phyloP scores from a whole-genome alignment of 2,888 invertebrate genomes.

The Stenurella melanura region DNA sequence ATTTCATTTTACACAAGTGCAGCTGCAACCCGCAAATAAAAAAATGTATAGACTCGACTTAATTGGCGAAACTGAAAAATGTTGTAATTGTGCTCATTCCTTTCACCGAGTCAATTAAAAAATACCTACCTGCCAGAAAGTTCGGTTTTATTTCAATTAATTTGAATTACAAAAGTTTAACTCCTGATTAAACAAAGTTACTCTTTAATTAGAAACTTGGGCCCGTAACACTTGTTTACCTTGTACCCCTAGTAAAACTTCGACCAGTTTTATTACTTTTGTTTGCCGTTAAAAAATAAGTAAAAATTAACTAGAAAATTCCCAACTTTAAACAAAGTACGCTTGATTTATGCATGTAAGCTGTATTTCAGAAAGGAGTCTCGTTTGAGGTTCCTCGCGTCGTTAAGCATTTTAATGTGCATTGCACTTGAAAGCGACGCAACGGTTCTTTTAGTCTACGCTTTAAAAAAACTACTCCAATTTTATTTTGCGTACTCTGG shows the following conservation, averaged over 20 bases:
- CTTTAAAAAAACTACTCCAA: not conserved
- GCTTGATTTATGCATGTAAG: constrained; percentile 35
- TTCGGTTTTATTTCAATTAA: constrained; percentile 61
- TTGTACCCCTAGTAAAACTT: constrained; percentile 54
- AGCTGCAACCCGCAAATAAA: constrained; percentile 1
- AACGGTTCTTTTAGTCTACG: constrained; percentile 11
- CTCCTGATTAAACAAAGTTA: constrained; percentile 63
- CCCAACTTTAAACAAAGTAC: constrained; percentile 37
- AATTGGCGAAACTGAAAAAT: constrained; percentile 27
- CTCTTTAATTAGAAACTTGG: constrained; percentile 61
- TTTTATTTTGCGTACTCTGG: not conserved
- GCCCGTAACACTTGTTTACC: constrained; percentile 60
- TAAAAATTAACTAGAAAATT: constrained; percentile 33
- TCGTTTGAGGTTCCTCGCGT: constrained; percentile 21
- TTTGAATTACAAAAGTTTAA: constrained; percentile 63
- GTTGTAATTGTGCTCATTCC: constrained; percentile 27
- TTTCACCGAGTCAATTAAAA: constrained; percentile 49
- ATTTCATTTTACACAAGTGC: constrained; percentile 14
- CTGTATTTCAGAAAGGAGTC: constrained; percentile 12
- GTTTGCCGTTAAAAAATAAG: constrained; percentile 40
- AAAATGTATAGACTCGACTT: constrained; percentile 10
- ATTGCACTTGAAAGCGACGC: constrained; percentile 5
- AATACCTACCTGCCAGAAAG: constrained; percentile 53
- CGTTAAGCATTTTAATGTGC: constrained; percentile 29
- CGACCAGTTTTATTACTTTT: constrained; percentile 46